phyloP scores from a whole-genome alignment of 1,140 invertebrate species.

The Solenopsis fugax region DNA sequence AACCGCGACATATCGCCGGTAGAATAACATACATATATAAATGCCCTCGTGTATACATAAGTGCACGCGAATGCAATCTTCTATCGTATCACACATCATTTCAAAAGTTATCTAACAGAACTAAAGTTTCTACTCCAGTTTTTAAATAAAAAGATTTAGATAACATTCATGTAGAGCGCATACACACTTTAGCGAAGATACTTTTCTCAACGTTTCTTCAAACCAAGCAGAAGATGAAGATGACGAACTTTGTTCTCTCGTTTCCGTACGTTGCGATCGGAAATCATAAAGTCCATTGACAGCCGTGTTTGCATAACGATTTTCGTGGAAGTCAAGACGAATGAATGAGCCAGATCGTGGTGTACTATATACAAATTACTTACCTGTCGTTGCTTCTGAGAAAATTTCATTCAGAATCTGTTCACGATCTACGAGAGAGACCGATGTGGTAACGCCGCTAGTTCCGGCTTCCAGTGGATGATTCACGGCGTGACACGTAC shows the following conservation, averaged over 20 bases:
- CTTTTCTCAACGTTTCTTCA: background rate
- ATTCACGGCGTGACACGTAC: conserved; percentile 62
- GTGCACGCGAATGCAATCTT: background rate
- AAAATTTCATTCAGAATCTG: conserved; percentile 75
- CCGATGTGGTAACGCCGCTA: conserved; percentile 24
- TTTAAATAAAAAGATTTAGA: background rate
- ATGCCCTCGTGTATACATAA: background rate
- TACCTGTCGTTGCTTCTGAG: conserved; percentile 64
- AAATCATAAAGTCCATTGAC: conserved; percentile 5
- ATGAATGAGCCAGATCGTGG: conserved; percentile 49
- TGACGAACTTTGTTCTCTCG: background rate
- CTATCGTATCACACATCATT: background rate
- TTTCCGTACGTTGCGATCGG: background rate
- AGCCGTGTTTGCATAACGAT: background rate
- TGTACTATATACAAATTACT: conserved; percentile 31
- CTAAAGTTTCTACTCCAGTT: background rate
- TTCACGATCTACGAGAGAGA: conserved; percentile 48
- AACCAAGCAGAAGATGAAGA: background rate
- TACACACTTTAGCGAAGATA: too few species aligned
- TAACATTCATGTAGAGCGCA: background rate
- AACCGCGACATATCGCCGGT: background rate
- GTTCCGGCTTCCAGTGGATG: conserved; percentile 73
- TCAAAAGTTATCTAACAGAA: background rate
- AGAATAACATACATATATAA: background rate
- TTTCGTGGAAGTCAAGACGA: conserved; percentile 59